These are phyloP conservation scores for Archips crataeganus DNA, from an alignment of 2,888 invertebrate genomes.

Conservation along the genomic window DNA sequence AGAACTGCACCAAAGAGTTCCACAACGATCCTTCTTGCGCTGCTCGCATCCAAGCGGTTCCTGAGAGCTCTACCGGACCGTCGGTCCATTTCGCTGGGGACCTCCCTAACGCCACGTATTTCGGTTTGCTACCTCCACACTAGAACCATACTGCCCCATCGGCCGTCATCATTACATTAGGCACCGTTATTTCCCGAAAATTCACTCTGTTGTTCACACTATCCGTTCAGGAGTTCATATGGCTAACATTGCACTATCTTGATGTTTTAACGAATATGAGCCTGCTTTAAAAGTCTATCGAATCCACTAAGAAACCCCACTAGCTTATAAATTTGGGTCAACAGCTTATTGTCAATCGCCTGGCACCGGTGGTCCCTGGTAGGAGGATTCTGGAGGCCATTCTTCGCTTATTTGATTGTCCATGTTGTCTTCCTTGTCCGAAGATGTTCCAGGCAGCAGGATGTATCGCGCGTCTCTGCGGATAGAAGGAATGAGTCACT, in stretches of 20 bases:
- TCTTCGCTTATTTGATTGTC: conserved; percentile 42
- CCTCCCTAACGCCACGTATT: too few relatives aligned
- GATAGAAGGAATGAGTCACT: conserved; percentile 43
- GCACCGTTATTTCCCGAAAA: too few relatives aligned
- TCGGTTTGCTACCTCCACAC: too few relatives aligned
- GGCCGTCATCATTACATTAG: too few relatives aligned
- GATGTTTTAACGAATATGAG: background rate
- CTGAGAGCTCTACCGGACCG: too few relatives aligned
- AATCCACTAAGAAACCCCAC: background rate
- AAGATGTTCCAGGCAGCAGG: conserved; percentile 63
- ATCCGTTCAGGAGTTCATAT: background rate
- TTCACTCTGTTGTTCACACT: background rate
- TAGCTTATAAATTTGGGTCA: background rate
- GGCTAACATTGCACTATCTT: background rate
- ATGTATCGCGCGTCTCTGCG: conserved; percentile 71
- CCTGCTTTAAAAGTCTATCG: background rate
- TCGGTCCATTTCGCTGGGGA: too few relatives aligned
- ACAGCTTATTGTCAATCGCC: background rate
- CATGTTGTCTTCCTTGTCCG: conserved; percentile 47
- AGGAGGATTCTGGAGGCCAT: conserved; percentile 52
- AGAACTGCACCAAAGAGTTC: too few relatives aligned
- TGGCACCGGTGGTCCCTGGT: conserved; percentile 49
- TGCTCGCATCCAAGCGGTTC: too few relatives aligned
- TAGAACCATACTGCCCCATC: too few relatives aligned
- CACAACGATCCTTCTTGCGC: too few relatives aligned